Base-by-base conservation (phyloP, 2,113 vertebrate species). In the Balaenoptera acutorostrata region DNA sequence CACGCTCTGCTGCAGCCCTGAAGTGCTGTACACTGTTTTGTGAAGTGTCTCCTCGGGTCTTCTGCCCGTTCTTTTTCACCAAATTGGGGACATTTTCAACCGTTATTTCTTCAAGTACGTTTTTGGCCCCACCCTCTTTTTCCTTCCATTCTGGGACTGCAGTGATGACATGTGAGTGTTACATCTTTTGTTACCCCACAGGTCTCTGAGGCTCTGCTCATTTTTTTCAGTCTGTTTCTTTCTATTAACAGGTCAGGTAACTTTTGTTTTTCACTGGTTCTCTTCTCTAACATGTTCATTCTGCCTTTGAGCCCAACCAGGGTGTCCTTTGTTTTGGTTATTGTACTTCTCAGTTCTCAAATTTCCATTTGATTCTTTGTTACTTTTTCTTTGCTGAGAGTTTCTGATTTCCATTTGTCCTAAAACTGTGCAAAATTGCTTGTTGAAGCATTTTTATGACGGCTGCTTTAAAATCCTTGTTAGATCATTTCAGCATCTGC, bases 101-200 rank as follows among this genome's bases (percentile, higher is more conserved):
- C 25, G 0, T 36, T 39, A 17, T 52, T 74, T 46, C 27, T 41
- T 46, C 15, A 18, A 4, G 44, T 4, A 3, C 55, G 0, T 27
- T 31, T 9, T 41, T 29, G 55, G 33, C 8, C 23, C 27, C n/a
- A 46, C 44, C 23, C 17, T 61, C 55, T 33, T 17, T 31, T 23
- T 13, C 8, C 13, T n/a, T 25, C 10, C 17, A 0, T 55, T 14
- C 61, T 46, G n/a, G 29, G 4, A 14, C 49, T 27, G 39, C n/a
- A 0, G 3, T 13, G 8, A 9, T 2, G 1, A 3, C 6, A 0
- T 6, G 11, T 11, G 59, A 21, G 6, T 7, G 3, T 5, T 33
- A 5, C 31, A 1, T 46, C 59, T 9, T 41, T 31, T 27, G 46
- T 33, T 25, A 20, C 8, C 44, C 49, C 41, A 2, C 0, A 1